Evolutionary conservation across 2,797 vertebrate genomes (phyloP).

Genomic region (Nannoperca obscura): DNA sequence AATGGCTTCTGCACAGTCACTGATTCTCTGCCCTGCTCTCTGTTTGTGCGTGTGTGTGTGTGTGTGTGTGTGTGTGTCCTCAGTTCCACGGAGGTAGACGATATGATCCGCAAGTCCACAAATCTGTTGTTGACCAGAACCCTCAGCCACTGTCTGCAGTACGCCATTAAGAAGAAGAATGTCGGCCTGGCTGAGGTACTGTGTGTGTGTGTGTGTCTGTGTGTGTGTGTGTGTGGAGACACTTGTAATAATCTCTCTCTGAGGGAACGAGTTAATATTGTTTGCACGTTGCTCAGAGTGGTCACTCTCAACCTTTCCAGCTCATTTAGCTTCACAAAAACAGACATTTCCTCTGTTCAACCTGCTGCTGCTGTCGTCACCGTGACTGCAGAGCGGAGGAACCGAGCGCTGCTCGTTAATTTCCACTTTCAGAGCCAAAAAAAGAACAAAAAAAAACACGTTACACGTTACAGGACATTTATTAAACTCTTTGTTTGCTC

Average conservation of each 20-base stretch:
- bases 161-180: constrained; percentile 96
- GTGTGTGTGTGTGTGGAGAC: constrained; percentile 25
- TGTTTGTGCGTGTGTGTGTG: constrained; percentile 11
- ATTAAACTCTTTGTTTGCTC: too few relatives aligned
- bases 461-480: neutral
- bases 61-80: constrained; percentile 35
- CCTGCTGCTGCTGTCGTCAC: constrained; percentile 9
- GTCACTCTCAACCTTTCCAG: constrained; percentile 26
- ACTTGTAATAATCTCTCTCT: constrained; percentile 22
- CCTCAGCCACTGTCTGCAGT: constrained; percentile 94
- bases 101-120: constrained; percentile 98
- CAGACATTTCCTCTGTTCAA: constrained; percentile 23
- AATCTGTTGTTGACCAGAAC: constrained; percentile 95
- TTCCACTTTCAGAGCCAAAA: too few relatives aligned
- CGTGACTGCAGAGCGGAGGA: constrained; percentile 12
- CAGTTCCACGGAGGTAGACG: constrained; percentile 96
- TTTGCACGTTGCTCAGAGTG: constrained; percentile 17
- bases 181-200: constrained; percentile 94
- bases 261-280: constrained; percentile 8
- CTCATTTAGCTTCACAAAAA: constrained; percentile 34
- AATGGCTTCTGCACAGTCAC: constrained; percentile 29
- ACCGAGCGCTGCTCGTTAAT: constrained; percentile 12
- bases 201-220: constrained; percentile 29
- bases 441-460: too few relatives aligned
- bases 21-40: constrained; percentile 21